Conservation (phyloP, 2,797 vertebrate genomes). For the Tiaroga cobitis region DNA sequence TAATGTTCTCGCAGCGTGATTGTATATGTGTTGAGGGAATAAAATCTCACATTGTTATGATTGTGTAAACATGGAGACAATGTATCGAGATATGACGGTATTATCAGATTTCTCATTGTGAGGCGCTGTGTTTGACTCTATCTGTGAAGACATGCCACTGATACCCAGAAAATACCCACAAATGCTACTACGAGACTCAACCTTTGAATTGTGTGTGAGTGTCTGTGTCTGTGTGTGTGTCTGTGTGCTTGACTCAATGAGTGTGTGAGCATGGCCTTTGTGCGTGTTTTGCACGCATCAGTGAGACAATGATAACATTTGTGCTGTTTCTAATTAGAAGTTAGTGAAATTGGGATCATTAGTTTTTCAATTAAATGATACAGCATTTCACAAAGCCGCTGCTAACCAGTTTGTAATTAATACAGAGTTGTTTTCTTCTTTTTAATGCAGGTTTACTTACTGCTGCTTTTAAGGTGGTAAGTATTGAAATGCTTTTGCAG, state of each 20-base stretch:
- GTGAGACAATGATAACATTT: constrained; percentile 76
- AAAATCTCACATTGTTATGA: constrained; percentile 42
- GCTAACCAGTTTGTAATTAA: constrained; percentile 83
- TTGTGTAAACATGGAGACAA: constrained; percentile 44
- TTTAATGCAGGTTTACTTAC: constrained; percentile 6
- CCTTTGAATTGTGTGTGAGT: constrained; percentile 26
- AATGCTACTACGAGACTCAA: constrained; percentile 41
- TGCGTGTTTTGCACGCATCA: constrained; percentile 70
- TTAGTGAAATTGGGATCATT: constrained; percentile 81
- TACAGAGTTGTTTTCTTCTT: constrained; percentile 59
- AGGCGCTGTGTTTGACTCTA: constrained; percentile 52
- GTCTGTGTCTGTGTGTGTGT: constrained; percentile 26
- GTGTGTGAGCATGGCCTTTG: constrained; percentile 58
- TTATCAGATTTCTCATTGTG: constrained; percentile 80
- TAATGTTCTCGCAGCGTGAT: neutral
- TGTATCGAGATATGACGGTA: constrained; percentile 39
- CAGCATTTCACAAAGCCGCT: constrained; percentile 74
- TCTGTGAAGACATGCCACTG: constrained; percentile 38
- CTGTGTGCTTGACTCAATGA: constrained; percentile 45
- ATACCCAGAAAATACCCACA: constrained; percentile 45
- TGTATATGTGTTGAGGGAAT: constrained; percentile 27
- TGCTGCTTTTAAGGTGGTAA: neutral
- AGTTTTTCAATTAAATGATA: constrained; percentile 84
- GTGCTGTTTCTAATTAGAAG: constrained; percentile 83
- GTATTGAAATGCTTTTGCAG: neutral